Percentiles rank a stretch among this genome's conserved stretches.
These are phyloP conservation scores for Caenorhabditis wallacei DNA, from an alignment of 2,888 invertebrate genomes.

Conservation along the genomic window DNA sequence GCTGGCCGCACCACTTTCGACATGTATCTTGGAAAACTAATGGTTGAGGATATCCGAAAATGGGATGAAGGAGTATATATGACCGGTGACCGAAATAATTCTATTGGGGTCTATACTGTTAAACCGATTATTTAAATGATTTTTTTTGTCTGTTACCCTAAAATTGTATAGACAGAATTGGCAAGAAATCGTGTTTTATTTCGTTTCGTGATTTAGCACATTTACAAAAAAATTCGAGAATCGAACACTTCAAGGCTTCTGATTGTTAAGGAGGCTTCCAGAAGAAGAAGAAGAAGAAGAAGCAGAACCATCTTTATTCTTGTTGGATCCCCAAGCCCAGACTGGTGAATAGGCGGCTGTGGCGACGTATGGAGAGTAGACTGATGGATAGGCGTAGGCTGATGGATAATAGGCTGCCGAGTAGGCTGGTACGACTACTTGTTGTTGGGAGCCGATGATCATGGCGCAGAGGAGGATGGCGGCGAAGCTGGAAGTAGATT, in stretches of 20 bases:
- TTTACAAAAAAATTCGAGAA: conserved; percentile 14
- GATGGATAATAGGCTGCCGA: conserved; percentile 51
- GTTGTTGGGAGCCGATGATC: conserved; percentile 43
- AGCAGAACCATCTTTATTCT: conserved; percentile 43
- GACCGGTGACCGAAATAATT: neutral
- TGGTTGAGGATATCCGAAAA: too few species aligned
- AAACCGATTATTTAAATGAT: too few species aligned
- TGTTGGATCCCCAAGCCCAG: conserved; percentile 60
- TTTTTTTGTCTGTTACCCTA: too few species aligned
- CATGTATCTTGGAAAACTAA: too few species aligned
- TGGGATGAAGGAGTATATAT: too few species aligned
- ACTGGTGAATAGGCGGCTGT: conserved; percentile 51
- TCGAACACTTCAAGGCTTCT: conserved; percentile 20
- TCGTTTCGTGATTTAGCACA: neutral
- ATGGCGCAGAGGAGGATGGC: conserved; percentile 47
- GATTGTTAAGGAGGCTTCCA: conserved; percentile 33
- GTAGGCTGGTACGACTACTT: conserved; percentile 57
- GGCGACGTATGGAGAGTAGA: conserved; percentile 58
- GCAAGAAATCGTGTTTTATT: too few species aligned
- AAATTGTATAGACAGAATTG: too few species aligned
- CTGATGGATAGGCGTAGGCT: conserved; percentile 53
- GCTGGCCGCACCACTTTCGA: too few species aligned
- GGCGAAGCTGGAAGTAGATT: conserved; percentile 34
- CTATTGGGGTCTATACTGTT: too few species aligned
- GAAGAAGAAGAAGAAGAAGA: conserved; percentile 18